These are phyloP conservation scores for Microtus oregoni DNA, from an alignment of 2,113 vertebrate genomes.

Conservation along the genomic window DNA sequence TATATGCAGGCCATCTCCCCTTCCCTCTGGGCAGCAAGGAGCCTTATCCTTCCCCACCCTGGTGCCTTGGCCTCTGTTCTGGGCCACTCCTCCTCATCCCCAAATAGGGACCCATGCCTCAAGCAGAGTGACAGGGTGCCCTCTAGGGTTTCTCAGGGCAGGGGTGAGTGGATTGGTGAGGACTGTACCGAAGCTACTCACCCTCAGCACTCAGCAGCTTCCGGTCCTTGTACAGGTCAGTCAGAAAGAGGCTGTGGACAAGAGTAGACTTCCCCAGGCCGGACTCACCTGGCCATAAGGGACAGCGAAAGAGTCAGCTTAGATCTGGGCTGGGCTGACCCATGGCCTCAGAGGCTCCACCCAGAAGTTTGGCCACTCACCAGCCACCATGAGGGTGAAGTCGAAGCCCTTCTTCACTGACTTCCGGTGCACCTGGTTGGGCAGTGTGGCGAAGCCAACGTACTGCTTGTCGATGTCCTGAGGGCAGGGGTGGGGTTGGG, in stretches of 20 bases:
- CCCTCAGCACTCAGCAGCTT: slow-evolving; percentile 98
- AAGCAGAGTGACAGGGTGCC: neutral
- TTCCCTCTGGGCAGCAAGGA: neutral
- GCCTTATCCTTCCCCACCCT: neutral
- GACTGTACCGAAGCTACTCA: slow-evolving; percentile 78
- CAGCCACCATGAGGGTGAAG: slow-evolving; percentile 99
- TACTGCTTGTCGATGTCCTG: slow-evolving; percentile 97
- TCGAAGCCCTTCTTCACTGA: slow-evolving; percentile 99
- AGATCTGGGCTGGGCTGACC: neutral
- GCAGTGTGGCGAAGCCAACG: slow-evolving; percentile 97
- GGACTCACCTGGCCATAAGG: slow-evolving; percentile 92
- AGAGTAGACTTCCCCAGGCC: slow-evolving; percentile 98
- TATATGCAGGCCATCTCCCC: neutral
- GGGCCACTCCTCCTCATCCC: neutral
- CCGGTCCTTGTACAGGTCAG: slow-evolving; percentile 98
- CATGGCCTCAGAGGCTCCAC: neutral
- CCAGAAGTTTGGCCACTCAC: slow-evolving; percentile 83
- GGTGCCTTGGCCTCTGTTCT: neutral
- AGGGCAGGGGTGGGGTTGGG: neutral
- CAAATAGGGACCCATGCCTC: no score
- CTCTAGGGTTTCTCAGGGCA: neutral
- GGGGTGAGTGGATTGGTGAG: neutral
- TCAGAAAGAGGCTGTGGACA: slow-evolving; percentile 99
- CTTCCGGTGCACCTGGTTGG: slow-evolving; percentile 98
- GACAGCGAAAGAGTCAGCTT: neutral